phyloP scores from a whole-genome alignment of 2,797 vertebrate species.

The Serranus cabrilla region DNA sequence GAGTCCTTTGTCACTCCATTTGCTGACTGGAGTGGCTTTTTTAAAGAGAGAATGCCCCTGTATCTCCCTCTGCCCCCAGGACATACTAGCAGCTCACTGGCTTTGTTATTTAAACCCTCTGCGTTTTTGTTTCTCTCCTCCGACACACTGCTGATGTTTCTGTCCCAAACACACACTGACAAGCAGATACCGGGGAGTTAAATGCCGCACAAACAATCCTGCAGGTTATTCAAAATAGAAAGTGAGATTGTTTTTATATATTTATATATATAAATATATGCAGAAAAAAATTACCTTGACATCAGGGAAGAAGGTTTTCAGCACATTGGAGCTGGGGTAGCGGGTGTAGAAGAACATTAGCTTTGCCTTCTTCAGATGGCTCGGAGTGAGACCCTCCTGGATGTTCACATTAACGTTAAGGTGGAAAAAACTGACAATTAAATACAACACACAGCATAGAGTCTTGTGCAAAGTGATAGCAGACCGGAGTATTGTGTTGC shows the following conservation, averaged over 20 bases:
- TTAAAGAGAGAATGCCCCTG: constrained; percentile 85
- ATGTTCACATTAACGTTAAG: constrained; percentile 89
- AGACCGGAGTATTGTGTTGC: constrained; percentile 80
- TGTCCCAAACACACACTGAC: constrained; percentile 71
- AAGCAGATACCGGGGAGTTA: constrained; percentile 70
- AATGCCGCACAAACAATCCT: constrained; percentile 48
- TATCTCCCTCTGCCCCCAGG: constrained; percentile 86
- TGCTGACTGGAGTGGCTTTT: constrained; percentile 90
- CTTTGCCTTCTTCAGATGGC: constrained; percentile 98
- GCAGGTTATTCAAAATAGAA: constrained; percentile 19
- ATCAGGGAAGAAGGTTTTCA: constrained; percentile 95
- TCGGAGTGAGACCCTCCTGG: constrained; percentile 94
- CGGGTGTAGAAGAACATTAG: constrained; percentile 99
- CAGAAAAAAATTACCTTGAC: constrained; percentile 89
- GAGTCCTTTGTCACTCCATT: constrained; percentile 88
- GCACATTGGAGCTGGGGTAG: constrained; percentile 94
- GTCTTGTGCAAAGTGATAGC: constrained; percentile 75
- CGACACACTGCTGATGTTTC: constrained; percentile 81
- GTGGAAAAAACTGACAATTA: constrained; percentile 69
- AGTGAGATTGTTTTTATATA: background rate
- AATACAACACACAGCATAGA: constrained; percentile 57
- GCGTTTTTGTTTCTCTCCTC: constrained; percentile 85
- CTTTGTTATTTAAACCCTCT: constrained; percentile 86
- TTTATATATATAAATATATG: background rate
- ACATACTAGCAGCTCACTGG: constrained; percentile 85